Percentiles rank a stretch among this genome's conserved stretches.
phyloP scores from a whole-genome alignment of 2,888 invertebrate species.

The Synanthedon formicaeformis region DNA sequence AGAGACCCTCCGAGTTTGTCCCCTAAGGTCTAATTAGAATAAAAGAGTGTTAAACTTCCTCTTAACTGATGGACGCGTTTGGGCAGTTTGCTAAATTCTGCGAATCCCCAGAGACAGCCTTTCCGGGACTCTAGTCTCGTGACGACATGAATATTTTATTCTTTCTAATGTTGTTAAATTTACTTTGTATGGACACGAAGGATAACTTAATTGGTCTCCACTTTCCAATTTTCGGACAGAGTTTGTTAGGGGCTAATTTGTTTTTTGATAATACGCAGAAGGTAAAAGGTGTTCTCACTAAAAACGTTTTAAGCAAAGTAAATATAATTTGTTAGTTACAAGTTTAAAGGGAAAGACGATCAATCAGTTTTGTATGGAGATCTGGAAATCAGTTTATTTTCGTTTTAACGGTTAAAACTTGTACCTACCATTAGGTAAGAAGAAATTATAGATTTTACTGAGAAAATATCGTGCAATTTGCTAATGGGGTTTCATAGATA shows the following conservation, averaged over 20 bases:
- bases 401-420: too few species aligned
- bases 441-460: too few species aligned
- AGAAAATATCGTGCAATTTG: too few species aligned
- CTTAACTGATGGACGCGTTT: conserved; percentile 40
- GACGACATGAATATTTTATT: conserved; percentile 30
- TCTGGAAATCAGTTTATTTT: too few species aligned
- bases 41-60: conserved; percentile 58
- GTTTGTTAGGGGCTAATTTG: background rate
- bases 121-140: conserved; percentile 13
- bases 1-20: conserved; percentile 30
- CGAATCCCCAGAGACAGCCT: conserved; percentile 15
- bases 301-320: too few species aligned
- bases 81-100: conserved; percentile 21
- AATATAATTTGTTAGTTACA: too few species aligned
- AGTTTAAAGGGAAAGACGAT: too few species aligned
- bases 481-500: too few species aligned
- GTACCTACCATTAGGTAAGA: too few species aligned
- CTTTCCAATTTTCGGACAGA: background rate
- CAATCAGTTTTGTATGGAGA: too few species aligned
- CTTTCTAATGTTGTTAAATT: conserved; percentile 9
- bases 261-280: too few species aligned
- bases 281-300: too few species aligned
- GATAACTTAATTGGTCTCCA: conserved; percentile 1
- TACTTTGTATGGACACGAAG: conserved; percentile 2
- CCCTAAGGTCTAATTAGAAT: conserved; percentile 55